phyloP scores from a whole-genome alignment of 37 sponge, comb jelly and placozoan genomes.

The Halisarca cf. caerulea region DNA sequence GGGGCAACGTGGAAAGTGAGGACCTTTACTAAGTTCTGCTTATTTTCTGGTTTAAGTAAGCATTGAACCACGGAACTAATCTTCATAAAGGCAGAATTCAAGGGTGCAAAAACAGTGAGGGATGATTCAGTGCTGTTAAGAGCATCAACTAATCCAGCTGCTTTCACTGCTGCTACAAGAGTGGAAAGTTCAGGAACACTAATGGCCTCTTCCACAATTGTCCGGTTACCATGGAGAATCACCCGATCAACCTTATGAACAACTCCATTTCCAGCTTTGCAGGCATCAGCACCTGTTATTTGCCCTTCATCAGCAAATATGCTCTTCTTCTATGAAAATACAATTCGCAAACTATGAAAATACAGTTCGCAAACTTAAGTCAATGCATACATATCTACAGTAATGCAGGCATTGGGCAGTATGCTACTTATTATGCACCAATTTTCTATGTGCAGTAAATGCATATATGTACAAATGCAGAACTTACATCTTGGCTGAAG shows the following conservation, averaged over 20 bases:
- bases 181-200: background rate
- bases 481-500: background rate
- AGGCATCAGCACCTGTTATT: background rate
- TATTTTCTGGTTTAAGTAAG: background rate
- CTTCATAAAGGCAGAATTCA: background rate
- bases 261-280: background rate
- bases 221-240: background rate
- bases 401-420: too few species aligned
- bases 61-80: background rate
- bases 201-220: background rate
- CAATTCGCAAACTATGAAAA: too few species aligned
- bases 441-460: too few species aligned
- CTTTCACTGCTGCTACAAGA: slow-evolving; percentile 2
- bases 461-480: too few species aligned
- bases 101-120: slow-evolving; percentile 3
- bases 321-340: background rate
- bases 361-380: too few species aligned
- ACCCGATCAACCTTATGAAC: background rate
- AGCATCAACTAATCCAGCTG: background rate
- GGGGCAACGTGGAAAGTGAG: background rate
- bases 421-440: too few species aligned
- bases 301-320: slow-evolving; percentile 3
- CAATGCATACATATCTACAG: too few species aligned
- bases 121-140: background rate
- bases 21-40: background rate